Conservation (phyloP, 2,888 invertebrate genomes). For the Rhingia rostrata region DNA sequence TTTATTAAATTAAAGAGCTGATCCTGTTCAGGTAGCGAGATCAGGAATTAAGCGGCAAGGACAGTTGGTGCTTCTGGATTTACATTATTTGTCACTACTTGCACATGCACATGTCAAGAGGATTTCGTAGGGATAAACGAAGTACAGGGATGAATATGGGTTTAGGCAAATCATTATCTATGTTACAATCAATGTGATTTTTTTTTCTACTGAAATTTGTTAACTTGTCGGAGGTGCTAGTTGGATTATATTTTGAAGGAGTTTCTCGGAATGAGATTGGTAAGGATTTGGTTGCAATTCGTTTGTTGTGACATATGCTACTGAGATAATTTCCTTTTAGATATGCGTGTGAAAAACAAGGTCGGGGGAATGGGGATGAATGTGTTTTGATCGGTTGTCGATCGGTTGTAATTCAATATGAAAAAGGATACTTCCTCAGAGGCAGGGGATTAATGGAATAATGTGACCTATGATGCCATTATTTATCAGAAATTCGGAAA, state of each 20-base stretch:
- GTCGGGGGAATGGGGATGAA: conserved; percentile 16
- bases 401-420: conserved; percentile 52
- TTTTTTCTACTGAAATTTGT: neutral
- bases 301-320: conserved; percentile 26
- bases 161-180: conserved; percentile 6
- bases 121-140: conserved; percentile 9
- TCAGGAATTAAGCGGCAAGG: neutral
- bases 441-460: neutral
- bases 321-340: neutral
- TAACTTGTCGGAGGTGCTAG: neutral
- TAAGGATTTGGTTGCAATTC: conserved; percentile 22
- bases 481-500: neutral
- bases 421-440: conserved; percentile 47
- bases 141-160: no score
- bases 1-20: conserved; percentile 61
- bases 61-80: conserved; percentile 1
- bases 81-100: conserved; percentile 45
- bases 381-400: conserved; percentile 58
- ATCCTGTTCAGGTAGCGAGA: conserved; percentile 54
- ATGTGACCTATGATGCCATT: neutral
- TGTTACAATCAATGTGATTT: neutral
- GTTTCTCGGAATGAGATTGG: neutral
- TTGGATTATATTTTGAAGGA: conserved; percentile 18
- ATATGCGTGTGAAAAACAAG: conserved; percentile 34
- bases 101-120: conserved; percentile 50